Evolutionary conservation across 2,113 vertebrate species (phyloP).

Genomic region (Isurus oxyrinchus): DNA sequence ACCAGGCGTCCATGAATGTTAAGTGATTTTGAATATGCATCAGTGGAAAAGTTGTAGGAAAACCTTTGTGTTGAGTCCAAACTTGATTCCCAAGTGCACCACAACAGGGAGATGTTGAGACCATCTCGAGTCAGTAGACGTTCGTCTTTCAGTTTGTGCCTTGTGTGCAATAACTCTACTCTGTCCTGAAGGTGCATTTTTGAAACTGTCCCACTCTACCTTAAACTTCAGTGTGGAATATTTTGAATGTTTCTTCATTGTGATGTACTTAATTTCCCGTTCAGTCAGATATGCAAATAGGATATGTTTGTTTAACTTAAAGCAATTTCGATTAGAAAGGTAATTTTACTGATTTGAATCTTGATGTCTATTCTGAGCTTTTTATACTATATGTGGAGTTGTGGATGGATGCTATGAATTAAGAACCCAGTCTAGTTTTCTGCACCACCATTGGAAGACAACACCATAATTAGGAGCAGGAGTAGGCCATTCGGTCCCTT

Average conservation of each 20-base stretch:
- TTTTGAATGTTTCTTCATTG: neutral
- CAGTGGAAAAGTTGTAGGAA: neutral
- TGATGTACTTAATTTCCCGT: neutral
- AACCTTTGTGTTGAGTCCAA: neutral
- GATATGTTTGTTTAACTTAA: neutral
- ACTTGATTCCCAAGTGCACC: neutral
- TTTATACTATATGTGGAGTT: neutral
- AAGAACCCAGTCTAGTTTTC: neutral
- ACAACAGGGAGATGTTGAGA: neutral
- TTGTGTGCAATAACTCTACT: too few relatives aligned
- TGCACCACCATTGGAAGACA: neutral
- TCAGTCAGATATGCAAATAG: neutral
- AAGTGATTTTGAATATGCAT: neutral
- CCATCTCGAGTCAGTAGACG: neutral
- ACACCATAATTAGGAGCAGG: too few relatives aligned
- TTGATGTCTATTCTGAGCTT: neutral
- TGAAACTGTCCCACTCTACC: neutral
- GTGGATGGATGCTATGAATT: neutral
- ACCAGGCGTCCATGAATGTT: neutral
- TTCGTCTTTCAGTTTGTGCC: neutral
- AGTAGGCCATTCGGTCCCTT: too few relatives aligned
- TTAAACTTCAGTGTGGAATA: neutral
- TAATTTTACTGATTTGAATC: too few relatives aligned
- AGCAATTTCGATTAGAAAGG: neutral
- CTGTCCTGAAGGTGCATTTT: neutral